Evolutionary conservation across 2,113 vertebrate species (phyloP).

Genomic region (Spea multiplicata): DNA sequence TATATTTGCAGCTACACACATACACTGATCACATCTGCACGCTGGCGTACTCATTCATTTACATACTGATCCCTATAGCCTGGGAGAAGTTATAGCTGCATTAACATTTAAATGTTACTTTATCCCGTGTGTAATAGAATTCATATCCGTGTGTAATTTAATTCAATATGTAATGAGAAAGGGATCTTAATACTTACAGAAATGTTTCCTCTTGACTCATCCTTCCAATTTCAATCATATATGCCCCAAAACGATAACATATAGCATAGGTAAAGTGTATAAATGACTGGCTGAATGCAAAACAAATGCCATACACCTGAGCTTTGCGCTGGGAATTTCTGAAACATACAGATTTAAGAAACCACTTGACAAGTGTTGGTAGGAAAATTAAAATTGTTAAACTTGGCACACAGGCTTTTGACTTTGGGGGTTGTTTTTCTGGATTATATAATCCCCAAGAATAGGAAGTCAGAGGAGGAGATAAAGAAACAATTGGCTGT

Average conservation of each 20-base stretch:
- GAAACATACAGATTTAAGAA: slow-evolving; percentile 35
- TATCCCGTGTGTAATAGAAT: neutral
- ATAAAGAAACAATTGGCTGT: too few species aligned
- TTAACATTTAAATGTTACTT: too few species aligned
- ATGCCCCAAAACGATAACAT: slow-evolving; percentile 52
- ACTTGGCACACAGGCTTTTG: too few species aligned
- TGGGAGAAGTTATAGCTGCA: too few species aligned
- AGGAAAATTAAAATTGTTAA: too few species aligned
- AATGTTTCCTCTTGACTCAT: slow-evolving; percentile 61
- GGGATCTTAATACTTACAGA: slow-evolving; percentile 49
- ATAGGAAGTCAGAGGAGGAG: too few species aligned
- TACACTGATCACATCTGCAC: too few species aligned
- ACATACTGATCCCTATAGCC: too few species aligned
- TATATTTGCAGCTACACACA: too few species aligned
- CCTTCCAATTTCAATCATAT: slow-evolving; percentile 57
- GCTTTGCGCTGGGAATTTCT: slow-evolving; percentile 55
- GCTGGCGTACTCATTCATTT: too few species aligned
- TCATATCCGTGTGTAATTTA: neutral
- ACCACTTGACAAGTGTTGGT: neutral
- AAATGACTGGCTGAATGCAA: slow-evolving; percentile 57
- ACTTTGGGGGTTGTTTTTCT: too few species aligned
- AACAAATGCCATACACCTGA: slow-evolving; percentile 49
- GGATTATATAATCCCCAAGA: too few species aligned
- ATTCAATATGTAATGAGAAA: neutral
- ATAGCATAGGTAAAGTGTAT: slow-evolving; percentile 51